Evolutionary conservation across 2,797 vertebrate genomes (phyloP), one percentile per base, ranked within the genome.

Genomic region (Anableps anableps): DNA sequence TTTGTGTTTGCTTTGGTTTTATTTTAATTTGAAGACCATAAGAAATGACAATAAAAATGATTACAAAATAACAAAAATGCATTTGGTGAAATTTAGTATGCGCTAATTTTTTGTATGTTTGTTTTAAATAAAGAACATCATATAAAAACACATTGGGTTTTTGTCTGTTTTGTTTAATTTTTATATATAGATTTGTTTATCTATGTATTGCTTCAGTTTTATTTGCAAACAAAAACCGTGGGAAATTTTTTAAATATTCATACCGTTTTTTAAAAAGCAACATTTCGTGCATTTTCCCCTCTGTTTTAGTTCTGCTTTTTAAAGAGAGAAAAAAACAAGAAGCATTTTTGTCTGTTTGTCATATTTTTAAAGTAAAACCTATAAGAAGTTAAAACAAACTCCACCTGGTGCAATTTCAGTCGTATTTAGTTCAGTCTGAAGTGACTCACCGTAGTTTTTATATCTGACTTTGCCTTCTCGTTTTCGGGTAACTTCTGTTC

Each of bases 381-480:
- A 26, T 76, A 19, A 77, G 64, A 78, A 13, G 6, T 21, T 1
- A n/a, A 29, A 38, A 5, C 2, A 5, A 68, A 41, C 5, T n/a
- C 36, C 66, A 43, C 66, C 38, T 48, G 2, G 36, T 29, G 60
- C 7, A 41, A 62, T 34, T 3, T 8, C 19, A 64, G 73, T 58
- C 10, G 64, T n/a, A 8, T 43, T 78, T 76, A 34, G 38, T 11
- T 62, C 10, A n/a, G 4, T 0, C 9, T 21, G 17, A 64, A 51
- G 19, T 72, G 45, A 93, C 96, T 96, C 85, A 96, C 96, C 83
- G 95, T 95, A 70, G 95, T 93, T 88, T 96, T 97, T 85, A 94
- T 95, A 92, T 93, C 93, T 75, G 82, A 48, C 38, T 92, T 96
- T 74, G 88, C 95, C 83, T 95, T 96, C 79, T 97, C 97, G 11